Conservation (phyloP, 2,113 vertebrate genomes). For the Marmota flaviventris region DNA sequence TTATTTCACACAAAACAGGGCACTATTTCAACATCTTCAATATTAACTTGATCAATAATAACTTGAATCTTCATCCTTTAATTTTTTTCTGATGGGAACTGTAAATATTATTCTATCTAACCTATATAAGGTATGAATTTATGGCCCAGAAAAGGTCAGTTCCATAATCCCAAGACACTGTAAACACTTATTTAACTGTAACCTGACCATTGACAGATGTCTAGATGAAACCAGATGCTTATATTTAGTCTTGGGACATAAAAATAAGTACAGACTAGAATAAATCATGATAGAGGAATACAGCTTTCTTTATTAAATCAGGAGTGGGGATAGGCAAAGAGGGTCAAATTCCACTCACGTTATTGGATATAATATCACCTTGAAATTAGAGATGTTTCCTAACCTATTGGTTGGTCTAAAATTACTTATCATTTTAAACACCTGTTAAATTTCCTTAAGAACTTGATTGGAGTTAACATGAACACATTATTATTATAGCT, state of each 20-base stretch:
- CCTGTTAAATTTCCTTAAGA: constrained; percentile 58
- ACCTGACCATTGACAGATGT: constrained; percentile 67
- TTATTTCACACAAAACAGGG: background rate
- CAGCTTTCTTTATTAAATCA: constrained; percentile 73
- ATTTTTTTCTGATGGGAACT: background rate
- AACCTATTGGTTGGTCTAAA: constrained; percentile 60
- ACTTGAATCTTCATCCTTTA: constrained; percentile 6
- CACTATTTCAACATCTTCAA: background rate
- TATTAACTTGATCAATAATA: background rate
- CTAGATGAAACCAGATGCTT: constrained; percentile 72
- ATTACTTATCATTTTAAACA: constrained; percentile 68
- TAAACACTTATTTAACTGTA: constrained; percentile 59
- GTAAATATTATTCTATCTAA: background rate
- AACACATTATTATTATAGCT: constrained; percentile 68
- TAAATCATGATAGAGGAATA: constrained; percentile 72
- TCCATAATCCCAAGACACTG: constrained; percentile 61
- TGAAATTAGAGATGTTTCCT: constrained; percentile 63
- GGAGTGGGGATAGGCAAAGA: constrained; percentile 66
- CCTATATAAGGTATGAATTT: constrained; percentile 46
- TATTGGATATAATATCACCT: constrained; percentile 61
- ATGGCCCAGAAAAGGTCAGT: constrained; percentile 63
- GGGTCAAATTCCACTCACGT: constrained; percentile 70
- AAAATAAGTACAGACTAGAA: constrained; percentile 77
- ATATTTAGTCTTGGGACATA: constrained; percentile 77
- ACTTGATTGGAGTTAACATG: constrained; percentile 55